A percentile compares a stretch with the other conserved stretches of the same genome.
These are phyloP conservation scores for Meloe dianella DNA, from an alignment of 2,888 invertebrate genomes.

Conservation along the genomic window DNA sequence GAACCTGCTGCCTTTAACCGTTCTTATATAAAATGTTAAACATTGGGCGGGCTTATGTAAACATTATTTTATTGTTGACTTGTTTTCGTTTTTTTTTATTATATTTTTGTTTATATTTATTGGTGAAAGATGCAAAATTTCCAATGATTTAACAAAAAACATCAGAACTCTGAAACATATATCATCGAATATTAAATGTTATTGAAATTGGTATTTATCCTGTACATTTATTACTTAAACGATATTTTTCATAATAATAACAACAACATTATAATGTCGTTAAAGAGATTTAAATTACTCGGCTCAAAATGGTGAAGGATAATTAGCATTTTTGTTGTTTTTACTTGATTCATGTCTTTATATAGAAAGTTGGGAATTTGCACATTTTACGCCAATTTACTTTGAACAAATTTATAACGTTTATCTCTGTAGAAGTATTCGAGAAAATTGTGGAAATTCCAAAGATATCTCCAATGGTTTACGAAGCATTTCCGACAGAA, in stretches of 20 bases:
- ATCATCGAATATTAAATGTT: too few relatives aligned
- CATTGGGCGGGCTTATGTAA: not conserved
- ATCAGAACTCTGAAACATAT: too few relatives aligned
- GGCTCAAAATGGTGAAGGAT: not conserved
- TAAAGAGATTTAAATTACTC: not conserved
- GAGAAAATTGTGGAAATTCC: not conserved
- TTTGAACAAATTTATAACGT: not conserved
- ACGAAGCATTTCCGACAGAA: too few relatives aligned
- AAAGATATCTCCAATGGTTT: too few relatives aligned
- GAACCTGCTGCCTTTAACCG: constrained; percentile 18
- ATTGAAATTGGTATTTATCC: not conserved
- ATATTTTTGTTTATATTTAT: not conserved
- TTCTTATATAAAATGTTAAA: constrained; percentile 6
- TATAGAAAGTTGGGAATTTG: not conserved
- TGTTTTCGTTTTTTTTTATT: not conserved
- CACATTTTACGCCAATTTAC: not conserved
- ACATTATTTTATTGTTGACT: not conserved
- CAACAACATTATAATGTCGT: not conserved
- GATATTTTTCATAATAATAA: not conserved
- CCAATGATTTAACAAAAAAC: too few relatives aligned
- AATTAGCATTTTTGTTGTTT: not conserved
- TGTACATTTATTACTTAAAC: not conserved
- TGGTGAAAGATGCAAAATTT: not conserved
- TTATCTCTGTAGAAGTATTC: not conserved
- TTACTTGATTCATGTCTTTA: not conserved